phyloP scores from a whole-genome alignment of 2,888 invertebrate species.

The Carabus problematicus region DNA sequence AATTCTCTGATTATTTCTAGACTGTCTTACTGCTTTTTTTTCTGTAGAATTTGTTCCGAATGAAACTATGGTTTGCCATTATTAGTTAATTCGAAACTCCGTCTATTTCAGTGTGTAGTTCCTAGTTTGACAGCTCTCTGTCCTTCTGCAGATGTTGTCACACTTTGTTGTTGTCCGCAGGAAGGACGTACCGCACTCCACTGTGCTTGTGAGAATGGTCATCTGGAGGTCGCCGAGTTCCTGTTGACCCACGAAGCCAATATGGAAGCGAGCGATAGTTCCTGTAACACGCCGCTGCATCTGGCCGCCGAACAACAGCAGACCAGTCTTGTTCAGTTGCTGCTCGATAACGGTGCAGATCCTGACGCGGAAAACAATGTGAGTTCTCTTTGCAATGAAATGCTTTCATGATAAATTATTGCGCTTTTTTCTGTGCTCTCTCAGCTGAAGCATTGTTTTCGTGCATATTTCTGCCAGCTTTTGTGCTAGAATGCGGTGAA shows the following conservation, averaged over 20 bases:
- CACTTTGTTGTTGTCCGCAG: constrained; percentile 55
- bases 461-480: background rate
- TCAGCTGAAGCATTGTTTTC: background rate
- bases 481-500: background rate
- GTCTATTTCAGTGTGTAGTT: no score
- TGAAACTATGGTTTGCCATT: no score
- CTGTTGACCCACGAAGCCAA: constrained; percentile 66
- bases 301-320: constrained; percentile 79
- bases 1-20: no score
- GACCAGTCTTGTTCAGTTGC: constrained; percentile 72
- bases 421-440: background rate
- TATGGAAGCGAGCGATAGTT: constrained; percentile 72
- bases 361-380: constrained; percentile 65
- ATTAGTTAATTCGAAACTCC: no score
- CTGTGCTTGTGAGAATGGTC: constrained; percentile 73
- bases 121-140: no score
- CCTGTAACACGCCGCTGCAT: constrained; percentile 78
- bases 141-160: no score
- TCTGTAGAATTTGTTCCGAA: no score
- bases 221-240: constrained; percentile 67
- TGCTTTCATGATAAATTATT: no score
- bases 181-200: constrained; percentile 73
- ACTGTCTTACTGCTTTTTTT: background rate
- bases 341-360: constrained; percentile 73
- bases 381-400: constrained; percentile 45